Base-by-base conservation (phyloP, 92 coral and sea anemone species). In the Porites divaricata region DNA sequence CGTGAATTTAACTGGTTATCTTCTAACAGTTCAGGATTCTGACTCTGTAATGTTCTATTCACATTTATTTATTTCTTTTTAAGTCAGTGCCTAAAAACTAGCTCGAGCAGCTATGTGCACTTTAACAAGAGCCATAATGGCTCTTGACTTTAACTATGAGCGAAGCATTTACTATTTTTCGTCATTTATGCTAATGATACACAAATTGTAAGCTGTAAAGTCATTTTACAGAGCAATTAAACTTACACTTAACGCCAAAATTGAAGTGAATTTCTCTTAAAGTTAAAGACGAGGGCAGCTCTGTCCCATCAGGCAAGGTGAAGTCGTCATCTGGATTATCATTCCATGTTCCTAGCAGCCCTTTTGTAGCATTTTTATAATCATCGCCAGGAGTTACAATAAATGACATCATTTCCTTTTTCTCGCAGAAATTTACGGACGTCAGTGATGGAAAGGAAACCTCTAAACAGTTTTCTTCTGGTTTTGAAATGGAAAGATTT, bases 301-400 rank as follows among this genome's bases (percentile, higher is more conserved):
- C 84, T 2, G 70, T 64, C 57, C 91, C 94, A 80, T 87, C 35
- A n/a, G 91, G 94, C 57, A 81, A 24, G 2, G 89, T 79, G 52
- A 87, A 91, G 77, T 91, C 94, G 56, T 91, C 94, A 17, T 21
- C 13, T 2, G 74, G 56, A 76, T 91, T 64, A 16, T 77, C 91
- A 84, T 91, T 91, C 94, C 94, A 91, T 13, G 87, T 79, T 63
- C 94, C 94, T 25, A 74, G 54, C n/a, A 91, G 68, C 7, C 94
- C 94, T 64, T 84, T 81, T 13, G 94, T 83, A 19, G 75, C 49
- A 81, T 88, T 88, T 57, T 45, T 83, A 75, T 83, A 91, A 25
- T 81, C 79, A 5, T 88, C 35, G 19, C 84, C 83, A 17, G 79
- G 53, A 35, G 91, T 65, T 53, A 78, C 64, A 61, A 74, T 50